Percentiles rank a stretch among this genome's conserved stretches.
phyloP scores from a whole-genome alignment of 2,797 vertebrate species.

The Tapirus indicus region DNA sequence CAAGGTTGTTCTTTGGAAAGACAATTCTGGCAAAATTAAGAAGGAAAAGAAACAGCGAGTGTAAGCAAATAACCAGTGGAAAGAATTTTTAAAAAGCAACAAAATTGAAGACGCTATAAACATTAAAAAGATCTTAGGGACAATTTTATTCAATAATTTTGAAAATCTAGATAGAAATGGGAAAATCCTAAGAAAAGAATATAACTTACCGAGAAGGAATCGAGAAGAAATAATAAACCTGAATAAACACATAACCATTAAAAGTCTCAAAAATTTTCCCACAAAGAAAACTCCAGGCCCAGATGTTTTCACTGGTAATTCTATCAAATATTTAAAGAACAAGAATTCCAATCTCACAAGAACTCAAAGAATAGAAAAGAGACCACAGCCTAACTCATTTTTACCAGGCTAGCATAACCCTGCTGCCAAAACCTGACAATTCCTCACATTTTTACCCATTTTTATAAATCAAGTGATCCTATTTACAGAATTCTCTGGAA shows the following conservation, averaged over 20 bases:
- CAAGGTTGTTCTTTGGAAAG: constrained; percentile 20
- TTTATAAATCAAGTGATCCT: constrained; percentile 35
- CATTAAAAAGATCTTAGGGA: not conserved
- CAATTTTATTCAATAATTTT: constrained; percentile 42
- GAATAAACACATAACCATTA: not conserved
- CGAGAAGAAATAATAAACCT: constrained; percentile 49
- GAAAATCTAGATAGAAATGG: constrained; percentile 44
- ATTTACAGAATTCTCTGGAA: constrained; percentile 52
- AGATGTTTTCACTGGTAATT: constrained; percentile 8
- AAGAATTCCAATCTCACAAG: constrained; percentile 43
- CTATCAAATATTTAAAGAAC: not conserved
- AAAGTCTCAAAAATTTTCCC: constrained; percentile 45
- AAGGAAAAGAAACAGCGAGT: not conserved
- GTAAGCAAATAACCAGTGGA: not conserved
- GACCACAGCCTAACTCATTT: not conserved
- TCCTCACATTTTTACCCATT: constrained; percentile 7
- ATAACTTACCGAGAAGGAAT: constrained; percentile 37
- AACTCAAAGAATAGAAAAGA: constrained; percentile 9
- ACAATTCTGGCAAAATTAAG: constrained; percentile 42
- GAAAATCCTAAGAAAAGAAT: not conserved
- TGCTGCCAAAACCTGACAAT: constrained; percentile 39
- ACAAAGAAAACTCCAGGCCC: constrained; percentile 28
- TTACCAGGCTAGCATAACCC: constrained; percentile 28
- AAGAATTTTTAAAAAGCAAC: not conserved
- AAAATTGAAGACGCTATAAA: not conserved